A percentile compares a stretch with the other conserved stretches of the same genome.
phyloP scores from a whole-genome alignment of 2,797 vertebrate genomes.

The Chelidonichthys spinosus region DNA sequence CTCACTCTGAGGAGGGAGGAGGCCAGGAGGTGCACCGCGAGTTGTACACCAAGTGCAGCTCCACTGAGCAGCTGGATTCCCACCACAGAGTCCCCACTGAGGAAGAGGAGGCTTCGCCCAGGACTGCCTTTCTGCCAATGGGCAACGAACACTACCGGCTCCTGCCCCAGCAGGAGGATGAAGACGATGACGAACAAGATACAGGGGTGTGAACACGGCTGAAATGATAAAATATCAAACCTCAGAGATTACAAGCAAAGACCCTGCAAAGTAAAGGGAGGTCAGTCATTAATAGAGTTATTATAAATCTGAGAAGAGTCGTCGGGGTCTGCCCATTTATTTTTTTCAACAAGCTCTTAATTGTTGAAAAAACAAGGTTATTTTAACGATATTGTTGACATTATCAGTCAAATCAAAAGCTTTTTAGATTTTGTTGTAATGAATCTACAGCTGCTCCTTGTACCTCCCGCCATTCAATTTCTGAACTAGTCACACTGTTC shows the following conservation, averaged over 20 bases:
- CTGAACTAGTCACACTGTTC: slow-evolving; percentile 24
- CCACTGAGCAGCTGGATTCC: slow-evolving; percentile 72
- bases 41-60: slow-evolving; percentile 81
- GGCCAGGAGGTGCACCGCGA: slow-evolving; percentile 70
- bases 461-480: slow-evolving; percentile 22
- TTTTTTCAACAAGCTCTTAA: slow-evolving; percentile 15
- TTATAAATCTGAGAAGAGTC: slow-evolving; percentile 10
- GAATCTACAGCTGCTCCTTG: slow-evolving; percentile 9
- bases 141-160: slow-evolving; percentile 80
- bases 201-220: slow-evolving; percentile 65
- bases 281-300: background rate
- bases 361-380: slow-evolving; percentile 27
- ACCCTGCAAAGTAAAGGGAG: slow-evolving; percentile 7
- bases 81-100: slow-evolving; percentile 32
- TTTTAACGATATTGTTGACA: slow-evolving; percentile 34
- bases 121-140: slow-evolving; percentile 69
- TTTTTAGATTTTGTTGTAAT: slow-evolving; percentile 19
- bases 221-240: slow-evolving; percentile 16
- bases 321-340: slow-evolving; percentile 9
- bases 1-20: slow-evolving; percentile 27
- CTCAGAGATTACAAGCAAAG: background rate
- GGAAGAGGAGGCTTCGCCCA: slow-evolving; percentile 53
- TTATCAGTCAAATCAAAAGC: slow-evolving; percentile 6
- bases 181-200: slow-evolving; percentile 72
- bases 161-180: slow-evolving; percentile 79